Evolutionary conservation across 2,888 invertebrate species (phyloP).

Genomic region (Morpho helenor): DNA sequence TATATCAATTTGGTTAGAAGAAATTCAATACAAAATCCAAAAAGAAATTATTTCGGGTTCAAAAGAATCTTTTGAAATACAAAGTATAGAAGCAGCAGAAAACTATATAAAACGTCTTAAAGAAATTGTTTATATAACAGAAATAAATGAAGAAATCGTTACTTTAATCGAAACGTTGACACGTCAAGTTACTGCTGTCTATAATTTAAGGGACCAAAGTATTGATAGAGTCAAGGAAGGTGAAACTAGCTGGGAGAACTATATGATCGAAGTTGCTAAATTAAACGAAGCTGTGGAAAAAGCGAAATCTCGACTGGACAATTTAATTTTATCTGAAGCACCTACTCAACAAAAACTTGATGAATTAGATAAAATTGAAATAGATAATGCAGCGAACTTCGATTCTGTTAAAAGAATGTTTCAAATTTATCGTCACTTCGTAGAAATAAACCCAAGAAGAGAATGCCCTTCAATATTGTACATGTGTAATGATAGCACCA

Average conservation of each 20-base stretch:
- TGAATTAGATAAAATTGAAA: slow-evolving; percentile 85
- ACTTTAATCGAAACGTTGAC: slow-evolving; percentile 81
- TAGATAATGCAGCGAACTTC: slow-evolving; percentile 81
- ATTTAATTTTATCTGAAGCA: slow-evolving; percentile 80
- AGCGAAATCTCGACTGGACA: slow-evolving; percentile 74
- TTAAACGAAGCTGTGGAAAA: slow-evolving; percentile 73
- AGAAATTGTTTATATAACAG: slow-evolving; percentile 82
- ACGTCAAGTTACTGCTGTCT: slow-evolving; percentile 84
- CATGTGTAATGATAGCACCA: slow-evolving; percentile 82
- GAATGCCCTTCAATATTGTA: slow-evolving; percentile 84
- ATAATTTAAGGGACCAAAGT: slow-evolving; percentile 78
- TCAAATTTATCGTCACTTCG: slow-evolving; percentile 79
- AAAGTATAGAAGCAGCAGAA: slow-evolving; percentile 61
- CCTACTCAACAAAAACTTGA: slow-evolving; percentile 84
- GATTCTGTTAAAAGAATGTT: slow-evolving; percentile 81
- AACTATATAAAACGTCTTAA: slow-evolving; percentile 80
- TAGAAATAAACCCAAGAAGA: slow-evolving; percentile 84
- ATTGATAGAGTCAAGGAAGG: slow-evolving; percentile 71
- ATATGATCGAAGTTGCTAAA: slow-evolving; percentile 81
- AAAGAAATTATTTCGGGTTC: slow-evolving; percentile 47
- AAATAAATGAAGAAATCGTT: slow-evolving; percentile 83
- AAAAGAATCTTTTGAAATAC: slow-evolving; percentile 45
- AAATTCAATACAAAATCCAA: slow-evolving; percentile 88
- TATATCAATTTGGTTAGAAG: slow-evolving; percentile 91
- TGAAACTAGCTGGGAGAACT: slow-evolving; percentile 85